Evolutionary conservation across 2,113 vertebrate genomes (phyloP).

Genomic region (Aphelocoma coerulescens): DNA sequence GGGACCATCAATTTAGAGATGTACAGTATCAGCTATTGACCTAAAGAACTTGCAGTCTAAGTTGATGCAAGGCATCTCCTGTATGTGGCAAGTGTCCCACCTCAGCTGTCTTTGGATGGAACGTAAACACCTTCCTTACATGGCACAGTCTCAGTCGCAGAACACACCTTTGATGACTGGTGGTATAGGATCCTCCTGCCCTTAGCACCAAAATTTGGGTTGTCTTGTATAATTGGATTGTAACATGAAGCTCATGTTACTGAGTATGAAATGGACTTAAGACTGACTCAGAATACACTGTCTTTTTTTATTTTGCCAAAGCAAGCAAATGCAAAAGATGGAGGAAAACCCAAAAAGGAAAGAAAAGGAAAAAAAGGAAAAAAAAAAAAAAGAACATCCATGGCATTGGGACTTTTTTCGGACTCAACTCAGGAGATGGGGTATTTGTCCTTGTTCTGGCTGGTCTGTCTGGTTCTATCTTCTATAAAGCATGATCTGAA

Average conservation of each 20-base stretch:
- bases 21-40: not conserved
- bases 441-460: not conserved
- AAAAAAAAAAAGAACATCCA: not conserved
- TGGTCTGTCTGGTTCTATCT: not conserved
- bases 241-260: not conserved
- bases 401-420: not conserved
- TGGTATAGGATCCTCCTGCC: not conserved
- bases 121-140: fast-evolving
- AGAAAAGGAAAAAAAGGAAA: not conserved
- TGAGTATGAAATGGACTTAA: not conserved
- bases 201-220: not conserved
- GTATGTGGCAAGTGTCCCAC: not conserved
- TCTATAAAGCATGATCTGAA: not conserved
- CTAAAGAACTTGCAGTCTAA: not conserved
- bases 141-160: not conserved
- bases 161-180: not conserved
- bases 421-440: not conserved
- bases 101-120: not conserved
- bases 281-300: not conserved
- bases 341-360: no score
- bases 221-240: not conserved
- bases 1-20: not conserved
- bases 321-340: not conserved
- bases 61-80: not conserved
- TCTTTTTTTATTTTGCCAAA: not conserved